These are phyloP conservation scores for Agrilus cyanescens DNA, from an alignment of 2,888 invertebrate species.

Conservation along the genomic window DNA sequence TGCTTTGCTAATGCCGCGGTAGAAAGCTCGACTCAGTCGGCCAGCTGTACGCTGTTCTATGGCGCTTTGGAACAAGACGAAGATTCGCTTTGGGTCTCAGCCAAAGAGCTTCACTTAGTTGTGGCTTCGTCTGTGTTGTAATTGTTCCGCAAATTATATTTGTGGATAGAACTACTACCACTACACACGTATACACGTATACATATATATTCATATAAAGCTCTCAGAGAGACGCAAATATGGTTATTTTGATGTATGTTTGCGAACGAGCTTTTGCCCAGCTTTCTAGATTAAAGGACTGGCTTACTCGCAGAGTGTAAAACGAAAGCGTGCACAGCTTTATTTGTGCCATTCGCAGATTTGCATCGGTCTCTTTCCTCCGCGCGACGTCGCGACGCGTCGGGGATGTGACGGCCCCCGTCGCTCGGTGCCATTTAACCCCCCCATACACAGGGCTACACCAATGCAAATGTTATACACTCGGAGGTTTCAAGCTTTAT, in stretches of 20 bases:
- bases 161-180: slow-evolving; percentile 32
- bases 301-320: no score
- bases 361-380: no score
- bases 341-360: no score
- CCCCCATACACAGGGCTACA: no score
- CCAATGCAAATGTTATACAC: no score
- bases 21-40: slow-evolving; percentile 28
- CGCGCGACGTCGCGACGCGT: no score
- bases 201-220: no score
- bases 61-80: slow-evolving; percentile 18
- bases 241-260: slow-evolving; percentile 30
- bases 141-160: slow-evolving; percentile 37
- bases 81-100: slow-evolving; percentile 17
- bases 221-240: slow-evolving; percentile 28
- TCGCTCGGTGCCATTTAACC: no score
- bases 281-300: slow-evolving; percentile 10
- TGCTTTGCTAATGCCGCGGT: slow-evolving; percentile 34
- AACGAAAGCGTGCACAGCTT: no score
- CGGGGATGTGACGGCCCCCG: no score
- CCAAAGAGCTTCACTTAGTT: slow-evolving; percentile 32
- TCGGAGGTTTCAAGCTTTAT: no score
- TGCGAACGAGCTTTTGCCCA: slow-evolving; percentile 12
- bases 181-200: slow-evolving; percentile 5
- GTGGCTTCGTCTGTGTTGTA: slow-evolving; percentile 34
- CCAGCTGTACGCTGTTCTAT: slow-evolving; percentile 18